phyloP scores from a whole-genome alignment of 2,888 invertebrate genomes.

The Drosophila monieri region DNA sequence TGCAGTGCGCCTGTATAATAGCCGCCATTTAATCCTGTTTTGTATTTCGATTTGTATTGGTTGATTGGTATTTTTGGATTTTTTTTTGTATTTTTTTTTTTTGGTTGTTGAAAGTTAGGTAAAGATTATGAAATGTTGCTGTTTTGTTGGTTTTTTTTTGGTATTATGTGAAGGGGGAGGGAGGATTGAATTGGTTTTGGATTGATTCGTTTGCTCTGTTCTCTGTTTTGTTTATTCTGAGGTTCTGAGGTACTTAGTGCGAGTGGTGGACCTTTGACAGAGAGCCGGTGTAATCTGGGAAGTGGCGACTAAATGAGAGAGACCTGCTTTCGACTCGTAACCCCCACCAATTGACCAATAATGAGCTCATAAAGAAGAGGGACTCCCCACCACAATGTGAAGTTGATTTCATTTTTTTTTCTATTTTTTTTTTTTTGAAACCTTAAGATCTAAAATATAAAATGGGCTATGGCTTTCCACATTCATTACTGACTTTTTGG shows the following conservation, averaged over 20 bases:
- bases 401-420: neutral
- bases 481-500: slow-evolving; percentile 76
- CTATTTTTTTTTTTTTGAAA: neutral
- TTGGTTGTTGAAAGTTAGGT: slow-evolving; percentile 42
- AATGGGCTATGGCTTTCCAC: slow-evolving; percentile 11
- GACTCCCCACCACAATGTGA: neutral
- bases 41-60: slow-evolving; percentile 68
- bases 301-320: slow-evolving; percentile 47
- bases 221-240: slow-evolving; percentile 9
- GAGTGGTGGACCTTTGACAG: slow-evolving; percentile 19
- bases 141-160: slow-evolving; percentile 41
- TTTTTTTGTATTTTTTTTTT: slow-evolving; percentile 25
- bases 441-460: too few species aligned
- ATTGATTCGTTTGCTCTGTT: slow-evolving; percentile 16
- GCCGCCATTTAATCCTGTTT: slow-evolving; percentile 89
- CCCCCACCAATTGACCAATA: neutral
- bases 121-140: slow-evolving; percentile 41
- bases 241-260: slow-evolving; percentile 12
- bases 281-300: slow-evolving; percentile 14
- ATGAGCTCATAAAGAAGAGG: slow-evolving; percentile 1
- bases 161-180: slow-evolving; percentile 50
- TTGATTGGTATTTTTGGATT: slow-evolving; percentile 62
- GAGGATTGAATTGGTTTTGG: slow-evolving; percentile 4
- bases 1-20: slow-evolving; percentile 90
- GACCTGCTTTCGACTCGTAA: slow-evolving; percentile 1